Percentiles rank a stretch among this genome's conserved stretches.
Conservation (phyloP, 2,888 invertebrate species). For the Eupeodes luniger region DNA sequence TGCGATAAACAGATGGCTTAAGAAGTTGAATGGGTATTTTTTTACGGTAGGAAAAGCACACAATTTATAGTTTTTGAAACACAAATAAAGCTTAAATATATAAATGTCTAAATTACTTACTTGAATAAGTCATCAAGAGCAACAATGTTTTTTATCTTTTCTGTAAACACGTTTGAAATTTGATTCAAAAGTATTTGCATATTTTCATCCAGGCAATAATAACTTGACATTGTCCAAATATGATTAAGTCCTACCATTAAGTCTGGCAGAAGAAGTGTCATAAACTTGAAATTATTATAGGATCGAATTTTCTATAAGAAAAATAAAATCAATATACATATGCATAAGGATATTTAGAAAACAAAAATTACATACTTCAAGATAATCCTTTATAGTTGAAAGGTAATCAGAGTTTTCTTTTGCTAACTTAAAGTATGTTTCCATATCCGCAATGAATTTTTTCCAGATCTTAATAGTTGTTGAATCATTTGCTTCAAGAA, state of each 20-base stretch:
- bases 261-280: constrained; percentile 90
- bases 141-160: constrained; percentile 90
- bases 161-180: constrained; percentile 92
- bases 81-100: not conserved
- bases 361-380: constrained; percentile 83
- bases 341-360: not conserved
- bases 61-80: too few species aligned
- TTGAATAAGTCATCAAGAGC: constrained; percentile 90
- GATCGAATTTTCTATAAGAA: constrained; percentile 88
- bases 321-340: not conserved
- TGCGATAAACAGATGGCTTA: too few species aligned
- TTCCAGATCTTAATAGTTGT: constrained; percentile 79
- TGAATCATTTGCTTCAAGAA: constrained; percentile 77
- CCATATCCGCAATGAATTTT: constrained; percentile 77
- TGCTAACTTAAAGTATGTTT: constrained; percentile 80
- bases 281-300: constrained; percentile 88
- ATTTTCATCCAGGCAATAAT: constrained; percentile 92
- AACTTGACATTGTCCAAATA: constrained; percentile 95
- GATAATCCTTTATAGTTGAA: constrained; percentile 82
- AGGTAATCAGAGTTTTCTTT: constrained; percentile 84
- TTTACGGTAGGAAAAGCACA: too few species aligned
- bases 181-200: constrained; percentile 93
- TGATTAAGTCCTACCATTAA: constrained; percentile 93
- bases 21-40: too few species aligned
- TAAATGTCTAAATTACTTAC: constrained; percentile 84